A percentile compares a stretch with the other conserved stretches of the same genome.
phyloP scores from a whole-genome alignment of 2,888 invertebrate species.

The Pristionchus exspectatus region DNA sequence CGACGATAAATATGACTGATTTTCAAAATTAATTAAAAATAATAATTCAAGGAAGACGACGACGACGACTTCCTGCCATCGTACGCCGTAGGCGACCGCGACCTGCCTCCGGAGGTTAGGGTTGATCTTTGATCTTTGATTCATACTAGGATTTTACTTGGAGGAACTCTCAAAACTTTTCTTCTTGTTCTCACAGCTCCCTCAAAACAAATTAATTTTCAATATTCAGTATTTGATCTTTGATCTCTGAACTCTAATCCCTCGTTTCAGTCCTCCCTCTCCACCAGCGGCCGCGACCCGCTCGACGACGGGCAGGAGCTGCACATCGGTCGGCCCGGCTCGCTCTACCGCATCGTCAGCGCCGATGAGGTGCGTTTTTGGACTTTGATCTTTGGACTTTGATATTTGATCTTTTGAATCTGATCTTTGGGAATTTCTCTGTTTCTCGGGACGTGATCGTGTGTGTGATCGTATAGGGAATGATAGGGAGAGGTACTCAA shows the following conservation, averaged over 20 bases:
- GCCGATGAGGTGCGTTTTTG: constrained; percentile 10
- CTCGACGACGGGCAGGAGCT: constrained; percentile 16
- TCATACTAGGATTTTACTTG: too few relatives aligned
- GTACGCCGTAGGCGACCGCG: neutral
- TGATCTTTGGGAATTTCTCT: neutral
- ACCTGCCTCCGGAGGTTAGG: neutral
- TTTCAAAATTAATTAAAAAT: neutral
- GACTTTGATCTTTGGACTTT: constrained; percentile 1
- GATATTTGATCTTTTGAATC: neutral
- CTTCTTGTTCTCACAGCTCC: too few relatives aligned
- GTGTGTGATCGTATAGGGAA: neutral
- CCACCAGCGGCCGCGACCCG: neutral
- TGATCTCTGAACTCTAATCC: constrained; percentile 5
- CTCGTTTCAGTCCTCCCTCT: neutral
- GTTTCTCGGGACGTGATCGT: neutral
- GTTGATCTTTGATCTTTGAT: constrained; percentile 18
- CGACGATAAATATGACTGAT: too few relatives aligned
- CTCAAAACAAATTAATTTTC: too few relatives aligned
- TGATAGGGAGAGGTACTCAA: neutral
- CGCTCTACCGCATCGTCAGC: constrained; percentile 48
- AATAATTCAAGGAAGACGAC: neutral
- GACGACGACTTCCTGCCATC: constrained; percentile 45
- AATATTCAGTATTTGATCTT: neutral
- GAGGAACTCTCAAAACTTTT: too few relatives aligned
- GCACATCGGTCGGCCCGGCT: constrained; percentile 51